phyloP scores from a whole-genome alignment of 2,113 vertebrate genomes.

The Thryonomys swinderianus region DNA sequence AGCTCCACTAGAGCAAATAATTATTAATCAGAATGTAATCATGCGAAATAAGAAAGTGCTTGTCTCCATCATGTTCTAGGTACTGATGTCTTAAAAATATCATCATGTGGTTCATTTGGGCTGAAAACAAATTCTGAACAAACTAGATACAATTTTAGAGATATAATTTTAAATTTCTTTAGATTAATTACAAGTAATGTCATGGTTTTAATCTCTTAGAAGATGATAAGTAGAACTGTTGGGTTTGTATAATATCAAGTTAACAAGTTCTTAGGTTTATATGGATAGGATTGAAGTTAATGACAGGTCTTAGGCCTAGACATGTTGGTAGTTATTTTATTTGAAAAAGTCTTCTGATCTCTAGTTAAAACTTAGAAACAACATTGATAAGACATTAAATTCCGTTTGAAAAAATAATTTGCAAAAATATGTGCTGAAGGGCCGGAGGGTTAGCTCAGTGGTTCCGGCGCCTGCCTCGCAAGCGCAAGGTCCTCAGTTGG shows the following conservation, averaged over 20 bases:
- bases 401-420: neutral
- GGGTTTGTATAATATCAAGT: neutral
- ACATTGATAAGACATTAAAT: neutral
- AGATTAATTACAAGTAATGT: neutral
- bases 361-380: conserved; percentile 10
- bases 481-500: no score
- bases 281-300: neutral
- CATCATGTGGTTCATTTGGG: neutral
- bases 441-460: no score
- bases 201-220: neutral
- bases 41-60: neutral
- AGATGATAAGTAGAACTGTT: neutral
- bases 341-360: neutral
- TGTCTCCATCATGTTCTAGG: neutral
- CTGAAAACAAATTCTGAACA: neutral
- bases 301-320: neutral
- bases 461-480: no score
- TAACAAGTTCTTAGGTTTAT: neutral
- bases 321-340: neutral
- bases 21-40: neutral
- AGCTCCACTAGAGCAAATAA: neutral
- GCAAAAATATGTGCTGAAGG: no score
- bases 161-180: neutral
- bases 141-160: neutral
- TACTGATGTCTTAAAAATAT: neutral